Evolutionary conservation across 2,888 invertebrate species (phyloP).

Genomic region (Eurois occulta): DNA sequence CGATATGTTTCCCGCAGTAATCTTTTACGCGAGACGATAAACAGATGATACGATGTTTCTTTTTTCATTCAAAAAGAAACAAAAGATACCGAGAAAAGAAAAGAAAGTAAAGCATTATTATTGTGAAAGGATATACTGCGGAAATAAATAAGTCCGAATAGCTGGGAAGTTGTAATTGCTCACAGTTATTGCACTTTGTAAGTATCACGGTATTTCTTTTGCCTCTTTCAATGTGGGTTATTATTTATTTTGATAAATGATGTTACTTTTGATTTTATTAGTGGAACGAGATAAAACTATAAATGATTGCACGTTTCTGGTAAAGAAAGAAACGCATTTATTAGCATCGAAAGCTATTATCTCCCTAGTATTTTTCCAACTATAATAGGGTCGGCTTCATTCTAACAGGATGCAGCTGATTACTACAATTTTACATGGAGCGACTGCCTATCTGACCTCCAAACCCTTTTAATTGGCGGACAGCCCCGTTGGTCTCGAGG

Average conservation of each 20-base stretch:
- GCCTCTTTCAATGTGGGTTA: conserved; percentile 7
- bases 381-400: too few species aligned
- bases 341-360: neutral
- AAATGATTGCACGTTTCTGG: neutral
- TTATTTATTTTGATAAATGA: conserved; percentile 40
- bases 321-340: neutral
- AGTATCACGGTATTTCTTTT: conserved; percentile 8
- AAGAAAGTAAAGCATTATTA: conserved; percentile 27
- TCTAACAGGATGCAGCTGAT: neutral
- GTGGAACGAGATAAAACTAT: conserved; percentile 3
- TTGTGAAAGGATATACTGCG: conserved; percentile 9
- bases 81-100: conserved; percentile 18
- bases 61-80: conserved; percentile 23
- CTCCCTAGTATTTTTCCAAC: neutral
- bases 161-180: conserved; percentile 28
- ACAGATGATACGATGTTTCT: conserved; percentile 37
- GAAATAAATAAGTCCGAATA: conserved; percentile 51
- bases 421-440: neutral
- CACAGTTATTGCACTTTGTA: conserved; percentile 43
- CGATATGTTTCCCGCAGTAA: conserved; percentile 32
- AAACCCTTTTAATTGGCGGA: too few species aligned
- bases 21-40: conserved; percentile 47
- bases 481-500: too few species aligned
- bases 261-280: conserved; percentile 31
- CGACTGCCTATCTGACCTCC: too few species aligned